These are phyloP conservation scores for Scolopax rusticola DNA, from an alignment of 2,797 vertebrate genomes.

Conservation along the genomic window DNA sequence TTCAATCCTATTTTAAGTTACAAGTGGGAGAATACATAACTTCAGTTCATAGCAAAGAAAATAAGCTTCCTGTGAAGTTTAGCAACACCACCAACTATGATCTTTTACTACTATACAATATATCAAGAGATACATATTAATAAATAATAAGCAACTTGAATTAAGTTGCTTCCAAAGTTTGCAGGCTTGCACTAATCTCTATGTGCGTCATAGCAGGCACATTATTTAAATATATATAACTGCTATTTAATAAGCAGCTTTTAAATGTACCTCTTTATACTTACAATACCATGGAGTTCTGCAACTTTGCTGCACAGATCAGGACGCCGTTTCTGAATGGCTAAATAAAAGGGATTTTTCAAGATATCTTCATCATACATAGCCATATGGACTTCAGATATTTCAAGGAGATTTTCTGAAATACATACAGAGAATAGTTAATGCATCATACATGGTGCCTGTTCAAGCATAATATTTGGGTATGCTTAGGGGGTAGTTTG, in stretches of 20 bases:
- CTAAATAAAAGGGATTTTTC: constrained; percentile 95
- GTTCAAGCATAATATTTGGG: not conserved
- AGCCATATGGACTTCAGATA: constrained; percentile 90
- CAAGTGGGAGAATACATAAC: not conserved
- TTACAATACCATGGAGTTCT: constrained; percentile 91
- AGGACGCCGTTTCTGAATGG: constrained; percentile 90
- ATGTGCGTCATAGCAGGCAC: not conserved
- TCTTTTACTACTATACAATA: not conserved
- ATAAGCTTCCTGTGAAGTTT: not conserved
- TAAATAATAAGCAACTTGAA: not conserved
- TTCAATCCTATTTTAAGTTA: not conserved
- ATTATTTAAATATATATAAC: not conserved
- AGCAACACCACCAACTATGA: not conserved
- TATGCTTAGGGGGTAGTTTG: not conserved
- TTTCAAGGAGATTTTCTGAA: constrained; percentile 55
- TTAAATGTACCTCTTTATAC: constrained; percentile 60
- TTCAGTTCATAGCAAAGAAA: not conserved
- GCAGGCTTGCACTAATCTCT: not conserved
- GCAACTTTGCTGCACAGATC: constrained; percentile 90
- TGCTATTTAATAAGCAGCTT: not conserved
- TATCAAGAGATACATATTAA: not conserved
- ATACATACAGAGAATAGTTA: not conserved
- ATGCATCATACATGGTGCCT: not conserved
- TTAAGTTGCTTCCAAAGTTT: not conserved
- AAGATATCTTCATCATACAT: constrained; percentile 97